phyloP scores from a whole-genome alignment of 1,140 invertebrate species.

The Drosophila triauraria region DNA sequence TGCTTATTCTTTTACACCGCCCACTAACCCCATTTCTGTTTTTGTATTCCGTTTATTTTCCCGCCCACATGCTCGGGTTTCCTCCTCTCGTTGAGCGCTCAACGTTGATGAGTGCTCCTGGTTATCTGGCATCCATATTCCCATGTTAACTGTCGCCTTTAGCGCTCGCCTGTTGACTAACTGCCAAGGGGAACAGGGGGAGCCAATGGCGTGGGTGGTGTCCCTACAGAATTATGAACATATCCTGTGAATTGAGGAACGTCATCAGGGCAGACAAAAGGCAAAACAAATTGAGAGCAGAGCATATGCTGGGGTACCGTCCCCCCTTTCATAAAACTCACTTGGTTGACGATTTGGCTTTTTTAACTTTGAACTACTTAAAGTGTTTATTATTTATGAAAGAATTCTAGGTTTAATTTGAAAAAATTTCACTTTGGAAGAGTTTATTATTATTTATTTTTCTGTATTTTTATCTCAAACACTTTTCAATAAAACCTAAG shows the following conservation, averaged over 20 bases:
- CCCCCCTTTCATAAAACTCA: background rate
- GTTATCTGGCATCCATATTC: constrained; percentile 41
- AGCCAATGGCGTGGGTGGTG: constrained; percentile 3
- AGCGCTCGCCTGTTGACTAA: constrained; percentile 39
- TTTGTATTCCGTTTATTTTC: constrained; percentile 8
- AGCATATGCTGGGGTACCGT: constrained; percentile 2
- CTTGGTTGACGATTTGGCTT: background rate
- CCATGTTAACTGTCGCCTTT: constrained; percentile 41
- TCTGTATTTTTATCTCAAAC: too few relatives aligned
- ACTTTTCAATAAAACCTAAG: too few relatives aligned
- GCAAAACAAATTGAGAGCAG: constrained; percentile 75
- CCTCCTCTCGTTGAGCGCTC: constrained; percentile 16
- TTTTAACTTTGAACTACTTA: background rate
- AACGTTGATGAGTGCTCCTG: constrained; percentile 38
- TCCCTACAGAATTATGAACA: constrained; percentile 75
- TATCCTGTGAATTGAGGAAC: constrained; percentile 80
- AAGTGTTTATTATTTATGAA: too few relatives aligned
- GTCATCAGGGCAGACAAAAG: constrained; percentile 69
- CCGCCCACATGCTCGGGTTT: constrained; percentile 1
- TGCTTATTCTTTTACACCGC: constrained; percentile 3
- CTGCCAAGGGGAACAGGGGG: background rate
- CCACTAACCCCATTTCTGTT: constrained; percentile 1
- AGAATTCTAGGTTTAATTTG: too few relatives aligned
- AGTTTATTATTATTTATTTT: too few relatives aligned
- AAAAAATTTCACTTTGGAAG: too few relatives aligned